Percentiles rank a stretch among this genome's conserved stretches.
These are phyloP conservation scores for Sinocyclocheilus anshuiensis DNA, from an alignment of 2,113 vertebrate genomes.

Conservation along the genomic window DNA sequence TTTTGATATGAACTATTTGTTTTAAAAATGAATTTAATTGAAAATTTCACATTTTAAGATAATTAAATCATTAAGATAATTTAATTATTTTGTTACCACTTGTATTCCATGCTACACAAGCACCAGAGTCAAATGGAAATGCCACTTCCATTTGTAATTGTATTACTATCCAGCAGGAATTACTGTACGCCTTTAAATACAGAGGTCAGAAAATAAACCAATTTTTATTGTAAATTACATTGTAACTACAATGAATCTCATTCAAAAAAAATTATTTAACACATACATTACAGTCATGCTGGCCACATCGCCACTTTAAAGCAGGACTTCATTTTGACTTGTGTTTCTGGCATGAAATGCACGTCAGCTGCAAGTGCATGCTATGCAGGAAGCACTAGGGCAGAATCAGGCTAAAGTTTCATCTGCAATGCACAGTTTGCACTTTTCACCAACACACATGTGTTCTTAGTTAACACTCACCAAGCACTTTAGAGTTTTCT, in stretches of 20 bases:
- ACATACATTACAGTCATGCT: background rate
- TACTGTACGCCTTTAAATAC: no score
- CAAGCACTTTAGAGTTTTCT: background rate
- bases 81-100: no score
- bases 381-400: slow-evolving; percentile 12
- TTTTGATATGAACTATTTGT: background rate
- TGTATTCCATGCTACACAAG: background rate
- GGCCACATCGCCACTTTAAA: background rate
- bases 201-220: no score
- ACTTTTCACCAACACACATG: slow-evolving; percentile 31
- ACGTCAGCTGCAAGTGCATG: slow-evolving; percentile 18
- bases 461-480: background rate
- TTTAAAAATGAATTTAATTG: no score
- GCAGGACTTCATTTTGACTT: background rate
- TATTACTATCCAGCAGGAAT: background rate
- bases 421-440: slow-evolving; percentile 30
- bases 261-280: no score
- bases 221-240: background rate
- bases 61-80: no score
- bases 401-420: slow-evolving; percentile 37
- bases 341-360: slow-evolving; percentile 29
- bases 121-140: background rate
- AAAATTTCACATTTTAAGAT: no score
- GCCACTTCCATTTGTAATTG: background rate
- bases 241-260: background rate